A percentile compares a stretch with the other conserved stretches of the same genome.
phyloP scores from a whole-genome alignment of 2,888 invertebrate species.

The Polydrusus tereticollis region DNA sequence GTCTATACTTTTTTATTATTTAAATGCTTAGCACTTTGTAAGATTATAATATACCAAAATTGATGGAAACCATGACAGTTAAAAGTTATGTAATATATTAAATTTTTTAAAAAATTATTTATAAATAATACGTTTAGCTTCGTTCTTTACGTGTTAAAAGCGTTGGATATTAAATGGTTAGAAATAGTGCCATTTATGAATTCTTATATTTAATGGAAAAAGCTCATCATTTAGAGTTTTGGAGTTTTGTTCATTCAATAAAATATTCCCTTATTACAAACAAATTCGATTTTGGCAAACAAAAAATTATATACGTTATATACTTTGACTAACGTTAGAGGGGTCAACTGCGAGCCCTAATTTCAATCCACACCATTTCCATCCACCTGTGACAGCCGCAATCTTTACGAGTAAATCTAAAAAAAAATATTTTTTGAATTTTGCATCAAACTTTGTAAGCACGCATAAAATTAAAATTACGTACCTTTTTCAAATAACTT shows the following conservation, averaged over 20 bases:
- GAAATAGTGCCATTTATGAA: constrained; percentile 34
- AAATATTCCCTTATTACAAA: no score
- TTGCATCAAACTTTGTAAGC: no score
- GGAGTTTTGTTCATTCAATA: not conserved
- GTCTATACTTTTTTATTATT: constrained; percentile 28
- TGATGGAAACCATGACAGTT: constrained; percentile 43
- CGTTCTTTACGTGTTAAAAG: not conserved
- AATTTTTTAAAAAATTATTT: constrained; percentile 8
- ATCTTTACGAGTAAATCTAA: no score
- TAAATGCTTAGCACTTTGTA: constrained; percentile 15
- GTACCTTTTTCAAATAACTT: no score
- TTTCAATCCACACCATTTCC: no score
- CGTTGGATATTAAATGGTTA: constrained; percentile 12
- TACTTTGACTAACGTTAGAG: no score
- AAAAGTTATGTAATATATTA: constrained; percentile 20
- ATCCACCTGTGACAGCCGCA: no score
- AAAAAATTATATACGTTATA: no score
- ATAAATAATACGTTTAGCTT: constrained; percentile 2
- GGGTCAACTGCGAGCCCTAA: no score
- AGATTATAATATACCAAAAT: constrained; percentile 23
- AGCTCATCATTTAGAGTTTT: not conserved
- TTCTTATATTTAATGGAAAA: not conserved
- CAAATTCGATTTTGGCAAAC: no score
- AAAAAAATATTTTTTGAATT: no score
- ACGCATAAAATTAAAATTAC: no score